Conservation (phyloP, 2,113 vertebrate genomes). For the Ailurus styani region DNA sequence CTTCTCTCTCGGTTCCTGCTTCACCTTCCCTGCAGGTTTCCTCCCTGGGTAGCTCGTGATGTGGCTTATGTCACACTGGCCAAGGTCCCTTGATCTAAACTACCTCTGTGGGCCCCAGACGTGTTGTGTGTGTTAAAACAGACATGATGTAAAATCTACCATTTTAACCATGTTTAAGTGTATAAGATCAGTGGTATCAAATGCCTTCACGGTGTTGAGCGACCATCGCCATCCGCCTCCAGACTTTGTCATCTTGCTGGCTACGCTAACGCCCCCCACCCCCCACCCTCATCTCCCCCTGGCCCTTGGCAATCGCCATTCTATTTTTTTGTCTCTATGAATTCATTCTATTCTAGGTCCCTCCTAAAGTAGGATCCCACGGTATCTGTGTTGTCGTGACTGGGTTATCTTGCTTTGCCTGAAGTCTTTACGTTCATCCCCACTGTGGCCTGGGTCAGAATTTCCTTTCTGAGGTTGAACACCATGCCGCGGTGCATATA, state of each 20-base stretch:
- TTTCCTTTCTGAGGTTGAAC: background rate
- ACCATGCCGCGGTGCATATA: background rate
- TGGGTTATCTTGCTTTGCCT: background rate
- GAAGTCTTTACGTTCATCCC: background rate
- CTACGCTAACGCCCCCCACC: too few relatives aligned
- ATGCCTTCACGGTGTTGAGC: background rate
- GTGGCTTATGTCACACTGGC: background rate
- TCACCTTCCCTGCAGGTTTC: background rate
- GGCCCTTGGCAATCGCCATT: background rate
- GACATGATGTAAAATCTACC: background rate
- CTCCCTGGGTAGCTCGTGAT: background rate
- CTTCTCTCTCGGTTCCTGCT: background rate
- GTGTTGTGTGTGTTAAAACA: background rate
- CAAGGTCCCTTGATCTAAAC: background rate
- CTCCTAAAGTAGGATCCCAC: too few relatives aligned
- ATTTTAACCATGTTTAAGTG: background rate
- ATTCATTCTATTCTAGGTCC: background rate
- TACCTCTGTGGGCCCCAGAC: background rate
- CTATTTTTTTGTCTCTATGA: background rate
- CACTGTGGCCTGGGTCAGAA: background rate
- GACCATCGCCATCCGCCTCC: background rate
- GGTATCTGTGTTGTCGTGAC: background rate
- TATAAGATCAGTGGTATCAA: background rate
- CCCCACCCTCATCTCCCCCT: fast-evolving
- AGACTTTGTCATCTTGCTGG: background rate